phyloP scores from a whole-genome alignment of 2,113 vertebrate species.

The Ellobius talpinus region DNA sequence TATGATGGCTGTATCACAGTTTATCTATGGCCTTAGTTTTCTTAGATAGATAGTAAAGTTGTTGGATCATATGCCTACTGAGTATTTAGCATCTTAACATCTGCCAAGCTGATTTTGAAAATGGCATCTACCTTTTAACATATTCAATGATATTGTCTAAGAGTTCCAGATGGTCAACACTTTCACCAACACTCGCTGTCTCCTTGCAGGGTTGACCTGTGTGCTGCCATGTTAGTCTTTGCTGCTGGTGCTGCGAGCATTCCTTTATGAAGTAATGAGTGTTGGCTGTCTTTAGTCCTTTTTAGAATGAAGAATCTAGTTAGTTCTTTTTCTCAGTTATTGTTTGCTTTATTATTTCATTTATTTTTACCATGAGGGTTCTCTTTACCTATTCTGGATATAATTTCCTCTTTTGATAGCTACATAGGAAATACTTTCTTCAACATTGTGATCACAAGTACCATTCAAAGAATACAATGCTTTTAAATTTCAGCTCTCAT shows the following conservation, averaged over 20 bases:
- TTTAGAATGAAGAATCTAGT: neutral
- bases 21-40: slow-evolving; percentile 15
- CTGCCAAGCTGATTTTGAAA: neutral
- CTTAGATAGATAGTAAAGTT: neutral
- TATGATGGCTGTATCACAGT: neutral
- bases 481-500: neutral
- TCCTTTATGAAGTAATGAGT: neutral
- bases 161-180: neutral
- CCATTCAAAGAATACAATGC: too few relatives aligned
- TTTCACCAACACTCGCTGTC: neutral
- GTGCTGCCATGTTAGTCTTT: neutral
- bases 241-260: neutral
- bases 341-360: neutral
- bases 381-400: neutral
- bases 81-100: neutral
- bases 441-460: neutral
- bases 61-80: neutral
- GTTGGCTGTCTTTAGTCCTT: neutral
- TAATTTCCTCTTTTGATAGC: neutral
- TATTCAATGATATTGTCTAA: neutral
- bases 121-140: neutral
- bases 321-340: neutral
- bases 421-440: neutral
- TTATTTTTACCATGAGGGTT: neutral
- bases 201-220: neutral